These are phyloP conservation scores for Brachystomella parvula DNA, from an alignment of 1,140 invertebrate species.

Conservation along the genomic window DNA sequence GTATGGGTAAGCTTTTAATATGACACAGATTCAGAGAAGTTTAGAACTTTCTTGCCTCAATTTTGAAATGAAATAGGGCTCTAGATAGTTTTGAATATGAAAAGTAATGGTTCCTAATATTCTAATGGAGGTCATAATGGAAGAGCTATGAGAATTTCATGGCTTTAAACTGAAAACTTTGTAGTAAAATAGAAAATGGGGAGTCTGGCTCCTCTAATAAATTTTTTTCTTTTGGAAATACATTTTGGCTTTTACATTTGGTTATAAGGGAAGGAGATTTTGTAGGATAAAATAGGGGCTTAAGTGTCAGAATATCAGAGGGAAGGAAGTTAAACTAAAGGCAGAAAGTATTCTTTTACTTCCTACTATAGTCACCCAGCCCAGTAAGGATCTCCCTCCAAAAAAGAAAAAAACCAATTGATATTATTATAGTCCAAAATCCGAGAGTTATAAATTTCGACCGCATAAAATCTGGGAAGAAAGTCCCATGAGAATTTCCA, in stretches of 20 bases:
- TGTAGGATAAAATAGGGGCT: slow-evolving; percentile 1
- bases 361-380: neutral
- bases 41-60: no score
- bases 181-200: slow-evolving; percentile 7
- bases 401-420: neutral
- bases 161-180: neutral
- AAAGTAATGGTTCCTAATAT: slow-evolving; percentile 7
- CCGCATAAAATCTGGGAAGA: slow-evolving; percentile 25
- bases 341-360: neutral
- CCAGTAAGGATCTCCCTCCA: neutral
- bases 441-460: slow-evolving; percentile 38
- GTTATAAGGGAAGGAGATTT: neutral
- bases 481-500: slow-evolving; percentile 27
- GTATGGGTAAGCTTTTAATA: neutral
- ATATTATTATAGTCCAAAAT: slow-evolving; percentile 29
- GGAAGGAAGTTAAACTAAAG: slow-evolving; percentile 18
- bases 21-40: no score
- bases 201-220: neutral
- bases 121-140: slow-evolving; percentile 4
- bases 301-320: slow-evolving; percentile 25
- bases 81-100: neutral
- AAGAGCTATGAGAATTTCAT: neutral
- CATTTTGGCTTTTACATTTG: neutral
- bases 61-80: no score
- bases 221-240: neutral